Evolutionary conservation across 1,140 invertebrate species (phyloP).

Genomic region (Monomorium pharaonis): DNA sequence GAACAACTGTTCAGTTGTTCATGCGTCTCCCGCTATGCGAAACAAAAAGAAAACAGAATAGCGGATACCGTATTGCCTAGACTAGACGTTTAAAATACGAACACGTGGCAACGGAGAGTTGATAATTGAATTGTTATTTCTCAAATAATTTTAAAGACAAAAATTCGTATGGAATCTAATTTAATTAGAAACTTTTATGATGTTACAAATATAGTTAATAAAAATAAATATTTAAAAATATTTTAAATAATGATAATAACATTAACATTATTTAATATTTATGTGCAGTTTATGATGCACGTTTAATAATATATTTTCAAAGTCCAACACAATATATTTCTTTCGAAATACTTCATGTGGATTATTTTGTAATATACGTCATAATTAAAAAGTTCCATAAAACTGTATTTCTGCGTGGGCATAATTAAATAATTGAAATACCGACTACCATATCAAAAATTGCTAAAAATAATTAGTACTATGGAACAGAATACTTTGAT

Average conservation of each 20-base stretch:
- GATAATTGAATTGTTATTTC: neutral
- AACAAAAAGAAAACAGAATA: neutral
- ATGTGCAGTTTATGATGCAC: neutral
- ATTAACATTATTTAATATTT: neutral
- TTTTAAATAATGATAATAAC: neutral
- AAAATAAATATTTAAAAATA: neutral
- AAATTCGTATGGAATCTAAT: neutral
- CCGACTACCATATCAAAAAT: neutral
- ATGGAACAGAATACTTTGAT: constrained; percentile 15
- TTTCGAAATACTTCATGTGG: neutral
- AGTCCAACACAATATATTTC: neutral
- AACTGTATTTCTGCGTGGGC: neutral
- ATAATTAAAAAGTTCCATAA: neutral
- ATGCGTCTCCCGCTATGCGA: neutral
- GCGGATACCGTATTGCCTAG: neutral
- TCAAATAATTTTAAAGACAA: neutral
- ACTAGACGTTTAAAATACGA: neutral
- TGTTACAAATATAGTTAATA: neutral
- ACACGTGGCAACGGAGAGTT: neutral
- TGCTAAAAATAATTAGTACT: neutral
- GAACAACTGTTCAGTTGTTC: neutral
- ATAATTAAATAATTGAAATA: neutral
- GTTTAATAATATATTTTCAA: neutral
- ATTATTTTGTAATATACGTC: neutral
- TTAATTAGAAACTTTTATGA: neutral